Evolutionary conservation across 2,113 vertebrate species (phyloP), one percentile per base, ranked within the genome.

Genomic region (Trematocara nigrifrons): DNA sequence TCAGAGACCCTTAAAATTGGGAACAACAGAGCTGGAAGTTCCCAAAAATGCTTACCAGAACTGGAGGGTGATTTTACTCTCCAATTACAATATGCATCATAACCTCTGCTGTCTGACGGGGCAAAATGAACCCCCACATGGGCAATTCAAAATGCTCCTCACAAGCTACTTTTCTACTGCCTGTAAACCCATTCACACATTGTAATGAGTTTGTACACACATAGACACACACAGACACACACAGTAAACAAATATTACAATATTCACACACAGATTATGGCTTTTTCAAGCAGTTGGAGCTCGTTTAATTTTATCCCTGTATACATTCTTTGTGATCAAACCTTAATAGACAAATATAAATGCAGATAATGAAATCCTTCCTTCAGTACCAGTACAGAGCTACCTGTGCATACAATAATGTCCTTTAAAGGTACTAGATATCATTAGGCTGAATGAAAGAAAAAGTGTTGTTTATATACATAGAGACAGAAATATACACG

Each of bases 311-410:
- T 92, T 80, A 86, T 94, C 91, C 90, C 90, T 92, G 87, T 93
- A 86, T 94, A 96, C 95, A 96, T 95, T 95, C 91, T 91, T 90
- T 92, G 88, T 90, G 87, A 93, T 94, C 83, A 86, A 94, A 91
- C 86, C 91, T 91, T 91, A 84, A 92, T 89, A 93, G 93, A 95
- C 93, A 92, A 91, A 92, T 93, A 92, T 87, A 93, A 94, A 95
- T 78, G 90, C 89, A 94, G 90, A 91, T 94, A 93, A 95, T 93
- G 94, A 93, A 90, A 91, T 88, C 90, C 84, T 91, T 93, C 87
- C 84, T 76, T 91, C 52, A 51, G 86, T 88, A 88, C 53, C 64
- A 79, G 59, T 83, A 93, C 87, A 90, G 80, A 89, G 88, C 81
- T 78, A 35, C 85, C 84, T 79, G 86, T 80, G 85, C 26, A 20